These are phyloP conservation scores for Drosophila jambulina DNA, from an alignment of 1,140 invertebrate genomes.

Conservation along the genomic window DNA sequence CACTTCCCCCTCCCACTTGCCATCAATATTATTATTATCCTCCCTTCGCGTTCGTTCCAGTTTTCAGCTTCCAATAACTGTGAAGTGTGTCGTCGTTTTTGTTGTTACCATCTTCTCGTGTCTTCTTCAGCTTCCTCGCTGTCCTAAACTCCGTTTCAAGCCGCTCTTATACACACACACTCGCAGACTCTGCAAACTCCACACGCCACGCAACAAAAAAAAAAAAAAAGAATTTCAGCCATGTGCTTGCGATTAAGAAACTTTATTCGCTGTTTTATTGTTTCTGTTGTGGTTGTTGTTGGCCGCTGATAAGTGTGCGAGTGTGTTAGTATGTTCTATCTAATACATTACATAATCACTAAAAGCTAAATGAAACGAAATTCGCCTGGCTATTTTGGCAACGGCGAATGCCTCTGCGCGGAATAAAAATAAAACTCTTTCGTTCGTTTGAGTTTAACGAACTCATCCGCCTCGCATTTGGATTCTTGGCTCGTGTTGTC, in stretches of 20 bases:
- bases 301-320: constrained; percentile 46
- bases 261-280: constrained; percentile 31
- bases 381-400: constrained; percentile 71
- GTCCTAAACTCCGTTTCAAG: constrained; percentile 4
- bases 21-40: constrained; percentile 5
- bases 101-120: constrained; percentile 25
- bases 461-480: constrained; percentile 21
- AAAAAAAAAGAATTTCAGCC: constrained; percentile 50
- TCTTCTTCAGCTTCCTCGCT: background rate
- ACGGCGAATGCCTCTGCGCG: constrained; percentile 45
- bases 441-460: constrained; percentile 61
- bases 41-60: background rate
- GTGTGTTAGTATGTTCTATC: constrained; percentile 13
- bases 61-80: constrained; percentile 22
- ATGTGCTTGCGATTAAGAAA: constrained; percentile 75
- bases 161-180: constrained; percentile 3
- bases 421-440: constrained; percentile 65
- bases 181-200: constrained; percentile 2
- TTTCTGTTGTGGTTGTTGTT: constrained; percentile 37
- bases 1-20: background rate
- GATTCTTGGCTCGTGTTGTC: constrained; percentile 15
- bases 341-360: constrained; percentile 68
- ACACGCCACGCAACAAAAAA: constrained; percentile 64
- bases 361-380: constrained; percentile 25
- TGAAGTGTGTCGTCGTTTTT: constrained; percentile 35